These are phyloP conservation scores for Trachops cirrhosus DNA, from an alignment of 2,797 vertebrate species.

Conservation along the genomic window DNA sequence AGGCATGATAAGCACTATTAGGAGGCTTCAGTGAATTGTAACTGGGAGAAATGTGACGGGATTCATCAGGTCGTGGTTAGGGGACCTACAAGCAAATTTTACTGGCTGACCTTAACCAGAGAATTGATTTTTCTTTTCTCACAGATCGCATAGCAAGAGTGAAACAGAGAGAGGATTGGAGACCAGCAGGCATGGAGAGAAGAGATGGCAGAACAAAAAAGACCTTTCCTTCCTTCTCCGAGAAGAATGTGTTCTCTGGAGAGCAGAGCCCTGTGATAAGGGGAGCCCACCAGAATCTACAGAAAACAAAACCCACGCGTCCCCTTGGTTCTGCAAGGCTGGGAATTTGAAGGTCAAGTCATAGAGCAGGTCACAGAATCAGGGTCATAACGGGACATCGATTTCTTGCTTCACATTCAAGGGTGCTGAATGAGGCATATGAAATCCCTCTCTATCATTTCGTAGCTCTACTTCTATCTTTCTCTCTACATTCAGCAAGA, in stretches of 20 bases:
- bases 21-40: constrained; percentile 10
- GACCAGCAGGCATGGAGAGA: neutral
- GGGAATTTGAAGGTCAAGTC: neutral
- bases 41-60: neutral
- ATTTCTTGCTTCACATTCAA: neutral
- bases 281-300: neutral
- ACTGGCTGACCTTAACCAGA: neutral
- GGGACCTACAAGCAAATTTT: neutral
- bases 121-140: constrained; percentile 50
- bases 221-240: neutral
- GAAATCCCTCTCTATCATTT: neutral
- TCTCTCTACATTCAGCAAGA: neutral
- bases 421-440: neutral
- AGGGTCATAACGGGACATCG: neutral
- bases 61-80: neutral
- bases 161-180: neutral
- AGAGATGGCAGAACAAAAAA: neutral
- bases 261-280: neutral
- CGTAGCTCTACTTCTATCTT: neutral
- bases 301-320: neutral
- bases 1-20: neutral
- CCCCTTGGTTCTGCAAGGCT: neutral
- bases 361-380: neutral
- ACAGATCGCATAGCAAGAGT: neutral
- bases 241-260: neutral